Base-by-base conservation (phyloP, 2,888 invertebrate species). In the Agrilus cyanescens region DNA sequence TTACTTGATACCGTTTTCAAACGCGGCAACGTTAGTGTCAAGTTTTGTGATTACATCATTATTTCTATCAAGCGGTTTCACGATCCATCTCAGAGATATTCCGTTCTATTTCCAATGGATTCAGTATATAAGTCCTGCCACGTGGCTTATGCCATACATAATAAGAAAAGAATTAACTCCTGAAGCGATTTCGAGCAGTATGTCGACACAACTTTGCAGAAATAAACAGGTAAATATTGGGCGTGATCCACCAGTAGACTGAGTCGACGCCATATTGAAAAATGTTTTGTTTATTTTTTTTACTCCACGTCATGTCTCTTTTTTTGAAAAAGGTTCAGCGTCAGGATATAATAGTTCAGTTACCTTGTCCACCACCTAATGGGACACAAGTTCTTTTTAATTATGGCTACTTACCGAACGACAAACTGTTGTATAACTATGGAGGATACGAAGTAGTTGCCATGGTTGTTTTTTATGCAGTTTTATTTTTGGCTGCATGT, bases 271-370 rank as follows among this genome's bases (percentile, higher is more conserved):
- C 13, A 32, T 34, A 13, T 15, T 30, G 20, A 38, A 32, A 32
- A 13, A n/a, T 12, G 8, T 12, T 12, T 12, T n/a, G 7, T 34
- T 12, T n/a, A n/a, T 34, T 34, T 34, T 36, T 14, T 36, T 4
- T n/a, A 36, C 13, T 36, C 16, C 12, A 6, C 18, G 36, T 7
- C 15, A 33, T 33, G n/a, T n/a, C 33, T 35, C 4, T 31, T 7
- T 4, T 14, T 32, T 16, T 32, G 29, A 48, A 14, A 37, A 55
- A 91, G 76, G 80, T 87, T 47, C 85, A 87, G 56, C 82, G 84
- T 56, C 85, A 85, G 65, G 88, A 88, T 58, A 88, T 87, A 49
- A 90, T 91, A 57, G 82, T 88, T 20, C 85, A 87, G 60, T 77
- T 82, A 32, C 78, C 84, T 12, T 88, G 88, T 59, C 85, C 85